phyloP scores from a whole-genome alignment of 2,888 invertebrate genomes.

The Drosophila histrio region DNA sequence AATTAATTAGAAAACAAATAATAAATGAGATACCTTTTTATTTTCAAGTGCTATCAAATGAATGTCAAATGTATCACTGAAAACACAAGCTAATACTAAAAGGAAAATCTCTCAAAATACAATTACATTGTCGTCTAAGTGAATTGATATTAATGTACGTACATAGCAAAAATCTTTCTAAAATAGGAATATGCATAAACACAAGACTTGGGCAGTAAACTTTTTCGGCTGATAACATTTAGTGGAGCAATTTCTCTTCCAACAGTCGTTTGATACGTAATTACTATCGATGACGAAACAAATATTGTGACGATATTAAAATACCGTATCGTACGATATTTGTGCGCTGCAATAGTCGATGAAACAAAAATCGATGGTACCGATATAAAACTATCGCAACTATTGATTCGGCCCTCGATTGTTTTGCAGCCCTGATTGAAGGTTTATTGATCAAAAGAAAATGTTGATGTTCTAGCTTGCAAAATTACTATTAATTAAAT shows the following conservation, averaged over 20 bases:
- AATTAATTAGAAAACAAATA: conserved; percentile 18
- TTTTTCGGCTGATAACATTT: neutral
- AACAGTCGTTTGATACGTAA: neutral
- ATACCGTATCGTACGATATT: too few relatives aligned
- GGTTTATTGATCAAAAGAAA: conserved; percentile 23
- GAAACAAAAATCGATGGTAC: neutral
- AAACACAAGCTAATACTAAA: neutral
- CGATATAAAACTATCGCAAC: neutral
- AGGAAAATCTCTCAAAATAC: conserved; percentile 3
- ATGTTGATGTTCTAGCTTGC: conserved; percentile 14
- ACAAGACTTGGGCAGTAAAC: too few relatives aligned
- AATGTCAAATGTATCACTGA: neutral
- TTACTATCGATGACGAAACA: neutral
- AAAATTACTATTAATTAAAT: conserved; percentile 17
- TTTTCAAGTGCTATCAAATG: conserved; percentile 10
- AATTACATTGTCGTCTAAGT: neutral
- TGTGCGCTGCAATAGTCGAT: neutral
- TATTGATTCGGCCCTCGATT: neutral
- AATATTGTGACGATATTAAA: too few relatives aligned
- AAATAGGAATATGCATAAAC: too few relatives aligned
- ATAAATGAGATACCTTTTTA: conserved; percentile 35
- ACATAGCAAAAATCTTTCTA: neutral
- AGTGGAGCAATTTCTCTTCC: too few relatives aligned
- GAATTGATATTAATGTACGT: neutral
- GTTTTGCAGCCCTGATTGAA: neutral